Base-by-base conservation (phyloP, 2,888 invertebrate species). In the Limnephilus auricula region DNA sequence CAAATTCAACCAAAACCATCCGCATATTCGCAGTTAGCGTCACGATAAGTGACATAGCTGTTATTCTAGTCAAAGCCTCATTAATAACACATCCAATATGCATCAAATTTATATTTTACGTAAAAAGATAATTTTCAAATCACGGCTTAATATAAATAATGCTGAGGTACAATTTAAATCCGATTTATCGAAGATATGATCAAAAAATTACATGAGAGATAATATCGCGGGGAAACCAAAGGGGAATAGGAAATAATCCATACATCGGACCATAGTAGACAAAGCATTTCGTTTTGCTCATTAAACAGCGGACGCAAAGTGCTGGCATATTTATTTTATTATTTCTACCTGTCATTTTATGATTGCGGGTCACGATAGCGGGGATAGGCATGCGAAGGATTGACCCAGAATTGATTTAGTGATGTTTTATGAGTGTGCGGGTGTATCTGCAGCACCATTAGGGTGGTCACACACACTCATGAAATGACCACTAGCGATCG, bases 291-390 rank as follows among this genome's bases (percentile, higher is more conserved):
- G 50, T 50, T 83, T 82, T 80, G 89, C 89, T 89, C 89, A 90
- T 90, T 90, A 90, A 79, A 79, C 89, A 87, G 32, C 91, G 79
- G 80, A 80, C 90, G 79, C 80, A 80, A 89, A 89, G 89, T 89
- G 89, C 83, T 50, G 83, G 37, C 90, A 89, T 91, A 91, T 91
- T 91, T 91, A 91, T 91, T 91, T 88, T 79, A 89, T 91, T 91
- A 91, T 91, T 91, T 91, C 37, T 65, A 87, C 88, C 82, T 91
- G 89, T 91, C 88, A 78, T 78, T 89, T 91, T 89, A 89, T 40
- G 92, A 93, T 91, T 90, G 91, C 92, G 93, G 93, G 93, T 93
- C 93, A 93, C 91, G 93, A 93, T 92, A 93, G 93, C 91, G 93
- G 92, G 91, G 91, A 92, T 92, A 90, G 92, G 92, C 92, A 92